A percentile compares a stretch with the other conserved stretches of the same genome.
Conservation (phyloP, 2,888 invertebrate genomes). For the Tortricodes alternella region DNA sequence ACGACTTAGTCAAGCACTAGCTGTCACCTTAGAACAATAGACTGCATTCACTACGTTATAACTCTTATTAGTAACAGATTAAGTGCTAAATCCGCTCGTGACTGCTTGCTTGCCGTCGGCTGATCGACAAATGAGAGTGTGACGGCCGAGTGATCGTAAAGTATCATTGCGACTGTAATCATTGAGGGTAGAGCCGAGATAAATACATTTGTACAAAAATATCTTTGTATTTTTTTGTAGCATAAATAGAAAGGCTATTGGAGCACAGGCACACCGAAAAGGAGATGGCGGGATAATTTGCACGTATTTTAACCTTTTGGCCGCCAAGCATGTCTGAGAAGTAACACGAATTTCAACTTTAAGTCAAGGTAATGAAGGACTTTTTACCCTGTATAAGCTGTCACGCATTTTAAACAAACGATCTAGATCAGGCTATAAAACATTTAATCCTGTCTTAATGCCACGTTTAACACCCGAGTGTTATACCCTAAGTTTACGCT, state of each 20-base stretch:
- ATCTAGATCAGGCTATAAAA: neutral
- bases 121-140: slow-evolving; percentile 24
- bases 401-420: neutral
- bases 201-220: neutral
- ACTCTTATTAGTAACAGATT: slow-evolving; percentile 12
- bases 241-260: no score
- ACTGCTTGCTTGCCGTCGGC: slow-evolving; percentile 7
- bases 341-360: no score
- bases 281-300: no score
- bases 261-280: no score
- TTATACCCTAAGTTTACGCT: neutral
- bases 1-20: slow-evolving; percentile 15
- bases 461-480: neutral
- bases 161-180: neutral
- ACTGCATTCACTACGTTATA: neutral
- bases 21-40: slow-evolving; percentile 13
- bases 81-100: neutral
- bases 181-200: neutral
- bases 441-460: neutral
- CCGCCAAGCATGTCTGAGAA: no score
- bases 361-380: no score
- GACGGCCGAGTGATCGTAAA: slow-evolving; percentile 13
- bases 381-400: no score
- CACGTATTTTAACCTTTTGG: no score
- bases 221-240: no score